These are phyloP conservation scores for Desoria tigrina DNA, from an alignment of 2,888 invertebrate species.

Conservation along the genomic window DNA sequence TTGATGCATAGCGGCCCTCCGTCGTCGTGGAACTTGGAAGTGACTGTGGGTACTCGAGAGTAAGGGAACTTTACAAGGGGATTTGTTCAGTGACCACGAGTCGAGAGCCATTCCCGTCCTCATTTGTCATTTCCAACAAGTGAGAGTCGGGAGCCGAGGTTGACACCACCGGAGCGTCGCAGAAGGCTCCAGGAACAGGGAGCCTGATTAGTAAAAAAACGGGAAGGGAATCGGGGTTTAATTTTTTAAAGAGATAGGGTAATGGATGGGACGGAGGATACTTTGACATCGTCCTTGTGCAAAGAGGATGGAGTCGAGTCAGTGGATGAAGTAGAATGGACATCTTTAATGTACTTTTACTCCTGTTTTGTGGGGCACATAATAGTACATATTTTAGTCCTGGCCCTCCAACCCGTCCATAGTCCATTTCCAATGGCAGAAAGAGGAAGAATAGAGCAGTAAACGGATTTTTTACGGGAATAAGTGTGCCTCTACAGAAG, in stretches of 20 bases:
- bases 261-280: too few relatives aligned
- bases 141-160: not conserved
- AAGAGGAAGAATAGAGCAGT: conserved; percentile 5
- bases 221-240: too few relatives aligned
- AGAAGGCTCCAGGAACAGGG: conserved; percentile 19
- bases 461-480: not conserved
- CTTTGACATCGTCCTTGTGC: too few relatives aligned
- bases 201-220: not conserved
- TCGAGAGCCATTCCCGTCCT: not conserved
- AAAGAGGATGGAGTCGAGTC: too few relatives aligned
- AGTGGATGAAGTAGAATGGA: not conserved
- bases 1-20: too few relatives aligned
- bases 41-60: not conserved
- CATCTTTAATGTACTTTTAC: not conserved
- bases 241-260: too few relatives aligned
- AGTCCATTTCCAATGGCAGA: not conserved
- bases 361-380: conserved; percentile 8
- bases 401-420: not conserved
- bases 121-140: conserved; percentile 16
- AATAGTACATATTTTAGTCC: not conserved
- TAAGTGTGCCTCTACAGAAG: not conserved
- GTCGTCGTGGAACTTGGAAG: too few relatives aligned
- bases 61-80: conserved; percentile 5
- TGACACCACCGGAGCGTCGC: too few relatives aligned
- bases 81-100: conserved; percentile 7